Percentiles rank a stretch among this genome's conserved stretches.
phyloP scores from a whole-genome alignment of 2,888 invertebrate species.

The Scaptomyza parva region DNA sequence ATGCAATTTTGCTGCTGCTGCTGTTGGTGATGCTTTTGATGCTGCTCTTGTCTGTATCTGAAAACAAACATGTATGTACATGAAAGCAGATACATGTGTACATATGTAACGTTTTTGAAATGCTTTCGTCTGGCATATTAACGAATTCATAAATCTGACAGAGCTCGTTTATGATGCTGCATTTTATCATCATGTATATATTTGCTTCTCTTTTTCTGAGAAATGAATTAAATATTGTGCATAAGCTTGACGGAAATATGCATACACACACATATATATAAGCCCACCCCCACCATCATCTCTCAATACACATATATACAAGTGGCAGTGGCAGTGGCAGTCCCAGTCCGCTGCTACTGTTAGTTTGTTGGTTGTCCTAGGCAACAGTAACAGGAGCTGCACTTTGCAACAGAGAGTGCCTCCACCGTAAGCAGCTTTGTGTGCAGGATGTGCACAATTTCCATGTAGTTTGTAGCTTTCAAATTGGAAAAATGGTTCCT shows the following conservation, averaged over 20 bases:
- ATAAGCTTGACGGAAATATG: constrained; percentile 40
- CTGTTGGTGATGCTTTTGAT: constrained; percentile 1
- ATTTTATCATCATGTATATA: constrained; percentile 38
- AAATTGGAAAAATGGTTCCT: constrained; percentile 49
- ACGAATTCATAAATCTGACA: constrained; percentile 24
- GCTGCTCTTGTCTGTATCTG: neutral
- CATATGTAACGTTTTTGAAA: constrained; percentile 2
- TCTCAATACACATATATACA: constrained; percentile 12
- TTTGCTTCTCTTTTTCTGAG: constrained; percentile 21
- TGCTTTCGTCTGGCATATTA: constrained; percentile 39
- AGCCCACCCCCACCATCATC: constrained; percentile 1
- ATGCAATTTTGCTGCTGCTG: constrained; percentile 46
- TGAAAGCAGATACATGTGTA: neutral
- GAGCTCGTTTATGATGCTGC: constrained; percentile 3
- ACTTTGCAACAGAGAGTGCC: constrained; percentile 1
- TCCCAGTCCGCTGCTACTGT: constrained; percentile 5
- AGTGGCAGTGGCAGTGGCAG: too few relatives aligned
- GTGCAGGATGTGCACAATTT: constrained; percentile 58
- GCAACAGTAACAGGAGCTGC: constrained; percentile 37
- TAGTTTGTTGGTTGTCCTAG: constrained; percentile 5
- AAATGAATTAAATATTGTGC: constrained; percentile 62
- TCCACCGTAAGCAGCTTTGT: constrained; percentile 58
- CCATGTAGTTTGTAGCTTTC: constrained; percentile 46
- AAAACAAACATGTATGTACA: constrained; percentile 4
- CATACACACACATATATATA: constrained; percentile 17